Conservation (phyloP, 2,888 invertebrate genomes). For the Perizoma affinitatum region DNA sequence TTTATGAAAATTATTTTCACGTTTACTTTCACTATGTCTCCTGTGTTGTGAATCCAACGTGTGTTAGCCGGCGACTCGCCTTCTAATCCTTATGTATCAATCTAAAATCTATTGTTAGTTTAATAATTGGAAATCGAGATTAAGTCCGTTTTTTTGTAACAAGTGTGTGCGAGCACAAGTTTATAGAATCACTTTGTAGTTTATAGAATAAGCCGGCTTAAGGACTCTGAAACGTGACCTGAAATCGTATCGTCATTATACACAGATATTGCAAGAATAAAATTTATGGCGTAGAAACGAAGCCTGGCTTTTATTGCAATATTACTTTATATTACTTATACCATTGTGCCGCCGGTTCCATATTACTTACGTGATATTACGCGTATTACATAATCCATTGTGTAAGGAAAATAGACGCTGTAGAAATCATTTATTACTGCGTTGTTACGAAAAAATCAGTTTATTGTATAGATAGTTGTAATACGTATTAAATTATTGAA, state of each 20-base stretch:
- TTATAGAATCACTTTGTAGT: conserved; percentile 45
- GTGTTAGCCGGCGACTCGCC: no score
- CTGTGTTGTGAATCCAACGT: no score
- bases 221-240: conserved; percentile 51
- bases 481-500: neutral
- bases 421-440: no score
- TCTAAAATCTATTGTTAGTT: no score
- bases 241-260: conserved; percentile 53
- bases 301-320: conserved; percentile 25
- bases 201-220: conserved; percentile 31
- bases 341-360: conserved; percentile 7
- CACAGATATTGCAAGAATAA: conserved; percentile 43
- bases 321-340: conserved; percentile 20
- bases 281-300: conserved; percentile 47
- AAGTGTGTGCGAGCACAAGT: conserved; percentile 13
- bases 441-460: no score
- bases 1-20: no score
- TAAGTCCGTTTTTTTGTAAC: neutral
- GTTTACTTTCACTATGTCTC: no score
- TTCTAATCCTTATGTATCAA: no score
- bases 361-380: conserved; percentile 9
- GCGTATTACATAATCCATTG: conserved; percentile 14
- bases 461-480: neutral
- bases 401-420: conserved; percentile 8
- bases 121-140: no score